These are phyloP conservation scores for Entosphenus tridentatus DNA, from an alignment of 2,113 vertebrate genomes.

Conservation along the genomic window DNA sequence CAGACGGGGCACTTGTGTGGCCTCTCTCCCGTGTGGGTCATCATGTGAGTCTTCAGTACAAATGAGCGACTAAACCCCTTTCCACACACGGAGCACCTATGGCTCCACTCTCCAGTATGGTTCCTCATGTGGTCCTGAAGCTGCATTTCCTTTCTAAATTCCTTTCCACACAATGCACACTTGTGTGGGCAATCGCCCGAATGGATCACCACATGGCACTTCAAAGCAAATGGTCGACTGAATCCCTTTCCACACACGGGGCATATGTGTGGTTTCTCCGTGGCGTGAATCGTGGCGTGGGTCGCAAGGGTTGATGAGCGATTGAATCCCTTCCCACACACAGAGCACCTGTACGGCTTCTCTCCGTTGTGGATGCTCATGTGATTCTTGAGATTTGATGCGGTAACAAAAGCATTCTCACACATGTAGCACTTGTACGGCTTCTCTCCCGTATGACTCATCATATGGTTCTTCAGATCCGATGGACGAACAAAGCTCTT, in stretches of 20 bases:
- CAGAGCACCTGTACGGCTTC: slow-evolving; percentile 23
- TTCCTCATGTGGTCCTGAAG: not conserved
- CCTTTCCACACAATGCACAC: slow-evolving; percentile 1
- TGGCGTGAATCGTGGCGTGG: not conserved
- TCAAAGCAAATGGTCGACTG: not conserved
- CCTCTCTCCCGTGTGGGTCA: slow-evolving; percentile 24
- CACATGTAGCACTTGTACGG: slow-evolving; percentile 37
- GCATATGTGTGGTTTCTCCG: not conserved
- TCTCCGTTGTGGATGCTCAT: slow-evolving; percentile 30
- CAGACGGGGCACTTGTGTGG: slow-evolving; percentile 39
- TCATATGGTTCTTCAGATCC: not conserved
- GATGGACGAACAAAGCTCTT: not conserved
- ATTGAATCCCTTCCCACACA: slow-evolving; percentile 15
- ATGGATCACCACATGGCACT: not conserved
- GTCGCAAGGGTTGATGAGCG: slow-evolving; percentile 1
- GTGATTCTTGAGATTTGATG: slow-evolving; percentile 41
- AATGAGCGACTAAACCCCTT: not conserved
- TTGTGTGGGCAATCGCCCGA: not conserved
- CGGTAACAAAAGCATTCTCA: slow-evolving; percentile 32
- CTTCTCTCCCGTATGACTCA: slow-evolving; percentile 21
- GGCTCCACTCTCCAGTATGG: not conserved
- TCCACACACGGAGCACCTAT: not conserved
- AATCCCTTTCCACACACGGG: not conserved
- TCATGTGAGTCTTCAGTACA: slow-evolving; percentile 11
- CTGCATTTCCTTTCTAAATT: not conserved